phyloP scores from a whole-genome alignment of 92 coral and sea anemone species.

The Porites divaricata region DNA sequence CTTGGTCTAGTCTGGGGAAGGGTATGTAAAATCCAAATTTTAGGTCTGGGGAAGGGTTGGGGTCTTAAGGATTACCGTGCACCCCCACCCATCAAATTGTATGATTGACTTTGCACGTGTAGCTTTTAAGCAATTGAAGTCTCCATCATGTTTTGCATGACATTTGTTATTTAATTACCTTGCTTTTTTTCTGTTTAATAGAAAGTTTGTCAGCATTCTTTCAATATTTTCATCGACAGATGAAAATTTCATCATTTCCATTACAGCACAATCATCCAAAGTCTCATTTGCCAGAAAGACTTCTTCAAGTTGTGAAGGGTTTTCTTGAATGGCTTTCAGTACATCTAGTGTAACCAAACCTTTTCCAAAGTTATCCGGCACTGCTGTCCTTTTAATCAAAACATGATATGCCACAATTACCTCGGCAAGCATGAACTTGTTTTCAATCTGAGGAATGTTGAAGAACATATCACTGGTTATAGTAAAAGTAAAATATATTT shows the following conservation, averaged over 20 bases:
- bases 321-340: slow-evolving; percentile 29
- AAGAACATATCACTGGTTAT: slow-evolving; percentile 7
- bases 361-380: slow-evolving; percentile 36
- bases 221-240: neutral
- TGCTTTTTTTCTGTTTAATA: neutral
- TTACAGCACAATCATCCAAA: slow-evolving; percentile 6
- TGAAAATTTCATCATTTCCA: slow-evolving; percentile 33
- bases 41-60: neutral
- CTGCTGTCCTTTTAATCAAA: slow-evolving; percentile 36
- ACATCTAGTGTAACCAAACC: slow-evolving; percentile 35
- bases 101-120: slow-evolving; percentile 5
- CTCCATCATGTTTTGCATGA: slow-evolving; percentile 2
- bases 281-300: neutral
- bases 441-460: slow-evolving; percentile 28
- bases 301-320: slow-evolving; percentile 45
- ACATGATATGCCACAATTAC: slow-evolving; percentile 48
- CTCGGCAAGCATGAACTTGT: slow-evolving; percentile 24
- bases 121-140: slow-evolving; percentile 13
- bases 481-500: too few species aligned
- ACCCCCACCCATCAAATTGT: slow-evolving; percentile 52
- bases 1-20: slow-evolving; percentile 4
- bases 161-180: slow-evolving; percentile 12
- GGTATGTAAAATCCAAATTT: too few species aligned
- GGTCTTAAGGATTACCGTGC: neutral
- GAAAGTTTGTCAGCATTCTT: too few species aligned